Percentiles rank a stretch among this genome's conserved stretches.
phyloP scores from a whole-genome alignment of 2,888 invertebrate genomes.

The Thalpophila matura region DNA sequence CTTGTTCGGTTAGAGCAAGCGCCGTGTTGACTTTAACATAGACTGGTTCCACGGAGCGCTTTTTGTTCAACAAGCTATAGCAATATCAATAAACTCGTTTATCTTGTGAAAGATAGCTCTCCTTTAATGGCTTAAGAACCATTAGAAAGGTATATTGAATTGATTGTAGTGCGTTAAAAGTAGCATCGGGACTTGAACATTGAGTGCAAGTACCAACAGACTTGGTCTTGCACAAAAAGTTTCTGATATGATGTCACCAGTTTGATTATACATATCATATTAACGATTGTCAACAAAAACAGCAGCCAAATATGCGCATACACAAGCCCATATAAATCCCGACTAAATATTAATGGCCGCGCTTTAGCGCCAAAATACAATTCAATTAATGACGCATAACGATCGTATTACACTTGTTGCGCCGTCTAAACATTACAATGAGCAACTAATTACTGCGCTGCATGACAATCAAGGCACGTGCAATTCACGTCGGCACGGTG shows the following conservation, averaged over 20 bases:
- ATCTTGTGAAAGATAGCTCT: conserved; percentile 76
- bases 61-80: conserved; percentile 74
- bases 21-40: conserved; percentile 77
- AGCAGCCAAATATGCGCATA: conserved; percentile 69
- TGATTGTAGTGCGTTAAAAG: conserved; percentile 36
- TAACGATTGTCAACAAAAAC: conserved; percentile 59
- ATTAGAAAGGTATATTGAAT: conserved; percentile 67
- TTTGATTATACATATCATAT: conserved; percentile 30
- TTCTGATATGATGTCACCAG: conserved; percentile 50
- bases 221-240: conserved; percentile 24
- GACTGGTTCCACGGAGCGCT: conserved; percentile 75
- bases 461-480: conserved; percentile 66
- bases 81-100: conserved; percentile 82
- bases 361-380: conserved; percentile 71
- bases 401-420: conserved; percentile 71
- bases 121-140: conserved; percentile 72
- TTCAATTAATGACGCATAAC: conserved; percentile 73
- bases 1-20: conserved; percentile 77
- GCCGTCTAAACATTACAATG: conserved; percentile 65
- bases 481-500: conserved; percentile 42
- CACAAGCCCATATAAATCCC: conserved; percentile 71
- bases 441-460: conserved; percentile 63
- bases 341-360: conserved; percentile 66
- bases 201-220: not conserved
- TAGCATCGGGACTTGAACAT: conserved; percentile 27